phyloP scores from a whole-genome alignment of 1,140 invertebrate species.

The Melipona quadrifasciata region DNA sequence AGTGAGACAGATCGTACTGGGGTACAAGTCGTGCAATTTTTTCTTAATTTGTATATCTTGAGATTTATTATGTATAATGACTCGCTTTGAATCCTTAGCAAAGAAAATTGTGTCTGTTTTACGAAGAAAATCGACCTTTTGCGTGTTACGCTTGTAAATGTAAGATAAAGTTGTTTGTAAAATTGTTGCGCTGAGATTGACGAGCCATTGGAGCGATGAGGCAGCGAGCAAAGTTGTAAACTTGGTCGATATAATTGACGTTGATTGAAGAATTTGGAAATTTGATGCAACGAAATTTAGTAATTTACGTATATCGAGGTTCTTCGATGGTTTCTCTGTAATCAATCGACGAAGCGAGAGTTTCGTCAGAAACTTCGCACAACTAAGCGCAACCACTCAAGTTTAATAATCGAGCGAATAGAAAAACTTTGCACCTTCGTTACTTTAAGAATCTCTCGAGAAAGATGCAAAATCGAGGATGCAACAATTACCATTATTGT shows the following conservation, averaged over 20 bases:
- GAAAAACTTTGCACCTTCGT: background rate
- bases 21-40: too few species aligned
- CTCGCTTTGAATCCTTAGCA: too few species aligned
- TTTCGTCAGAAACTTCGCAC: background rate
- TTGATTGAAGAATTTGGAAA: background rate
- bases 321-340: background rate
- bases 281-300: background rate
- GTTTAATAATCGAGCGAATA: background rate
- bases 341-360: background rate
- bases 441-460: background rate
- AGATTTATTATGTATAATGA: too few species aligned
- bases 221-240: background rate
- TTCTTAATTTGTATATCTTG: too few species aligned
- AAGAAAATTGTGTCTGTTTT: too few species aligned
- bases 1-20: too few species aligned
- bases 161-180: too few species aligned
- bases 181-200: background rate
- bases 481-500: background rate
- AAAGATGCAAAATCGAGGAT: background rate
- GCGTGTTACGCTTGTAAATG: too few species aligned
- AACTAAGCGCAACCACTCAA: background rate
- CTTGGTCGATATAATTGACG: background rate
- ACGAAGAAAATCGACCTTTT: too few species aligned
- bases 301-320: background rate
- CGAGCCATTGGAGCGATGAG: background rate